Conservation (phyloP, 1,140 invertebrate species). For the Capitella teleta region DNA sequence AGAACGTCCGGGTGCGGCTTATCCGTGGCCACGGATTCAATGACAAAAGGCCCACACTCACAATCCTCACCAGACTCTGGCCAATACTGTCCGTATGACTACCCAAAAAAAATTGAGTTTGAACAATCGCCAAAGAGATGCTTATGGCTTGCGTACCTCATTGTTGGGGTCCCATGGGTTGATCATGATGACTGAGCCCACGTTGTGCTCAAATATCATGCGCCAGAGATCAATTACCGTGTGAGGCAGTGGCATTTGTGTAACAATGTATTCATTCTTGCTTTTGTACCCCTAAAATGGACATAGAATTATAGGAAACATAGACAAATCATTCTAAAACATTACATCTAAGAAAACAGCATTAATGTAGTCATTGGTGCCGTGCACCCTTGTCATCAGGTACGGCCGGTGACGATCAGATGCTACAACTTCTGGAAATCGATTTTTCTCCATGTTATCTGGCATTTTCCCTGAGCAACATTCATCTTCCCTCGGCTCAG, state of each 20-base stretch:
- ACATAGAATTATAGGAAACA: not conserved
- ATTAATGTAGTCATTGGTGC: conserved; percentile 40
- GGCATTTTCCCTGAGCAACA: conserved; percentile 63
- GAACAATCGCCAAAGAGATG: conserved; percentile 2
- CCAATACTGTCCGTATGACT: conserved; percentile 14
- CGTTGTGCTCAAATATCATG: conserved; percentile 35
- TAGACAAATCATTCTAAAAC: not conserved
- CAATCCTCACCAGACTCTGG: conserved; percentile 10
- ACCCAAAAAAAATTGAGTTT: not conserved
- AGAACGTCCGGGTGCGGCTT: conserved; percentile 7
- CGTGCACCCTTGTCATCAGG: conserved; percentile 26
- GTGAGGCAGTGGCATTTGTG: conserved; percentile 36
- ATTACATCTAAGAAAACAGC: conserved; percentile 38
- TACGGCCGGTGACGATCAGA: conserved; percentile 33
- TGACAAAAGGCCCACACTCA: conserved; percentile 12
- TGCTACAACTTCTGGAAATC: conserved; percentile 65
- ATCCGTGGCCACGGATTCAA: conserved; percentile 5
- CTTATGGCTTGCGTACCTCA: conserved; percentile 18
- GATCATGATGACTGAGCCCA: conserved; percentile 26
- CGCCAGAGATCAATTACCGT: conserved; percentile 39
- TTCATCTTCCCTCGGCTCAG: conserved; percentile 5
- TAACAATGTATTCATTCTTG: conserved; percentile 31
- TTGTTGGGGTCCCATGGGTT: conserved; percentile 32
- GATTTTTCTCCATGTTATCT: conserved; percentile 91
- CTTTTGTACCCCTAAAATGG: conserved; percentile 2